Conservation (phyloP, 1,140 invertebrate species). For the Gyrodactylus salaris region DNA sequence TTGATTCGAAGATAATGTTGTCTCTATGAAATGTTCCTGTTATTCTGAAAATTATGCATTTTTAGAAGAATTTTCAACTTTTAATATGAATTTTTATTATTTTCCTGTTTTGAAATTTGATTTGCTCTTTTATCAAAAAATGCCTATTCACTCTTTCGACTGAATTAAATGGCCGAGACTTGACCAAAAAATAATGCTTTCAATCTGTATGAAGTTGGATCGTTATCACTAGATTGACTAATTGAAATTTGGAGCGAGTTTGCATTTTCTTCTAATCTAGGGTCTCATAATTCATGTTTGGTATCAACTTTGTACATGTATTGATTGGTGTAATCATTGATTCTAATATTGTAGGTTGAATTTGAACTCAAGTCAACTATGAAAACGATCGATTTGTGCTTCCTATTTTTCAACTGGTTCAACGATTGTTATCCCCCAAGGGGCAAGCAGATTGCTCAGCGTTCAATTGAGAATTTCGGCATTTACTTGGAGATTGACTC, state of each 20-base stretch:
- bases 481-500: background rate
- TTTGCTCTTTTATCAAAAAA: too few relatives aligned
- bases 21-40: too few relatives aligned
- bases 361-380: background rate
- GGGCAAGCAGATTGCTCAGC: background rate
- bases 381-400: background rate
- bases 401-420: background rate
- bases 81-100: too few relatives aligned
- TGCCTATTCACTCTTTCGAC: too few relatives aligned
- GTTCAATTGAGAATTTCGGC: background rate
- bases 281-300: background rate
- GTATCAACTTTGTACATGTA: background rate
- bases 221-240: background rate
- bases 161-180: too few relatives aligned
- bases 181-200: background rate
- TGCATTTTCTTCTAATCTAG: background rate
- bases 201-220: background rate
- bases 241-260: background rate
- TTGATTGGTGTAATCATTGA: background rate
- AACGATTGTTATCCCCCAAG: background rate
- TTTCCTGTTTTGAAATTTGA: too few relatives aligned
- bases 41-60: too few relatives aligned
- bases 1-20: too few relatives aligned
- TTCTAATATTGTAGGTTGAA: background rate
- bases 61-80: too few relatives aligned